Base-by-base conservation (phyloP, 2,797 vertebrate species). In the Aratinga solstitialis region DNA sequence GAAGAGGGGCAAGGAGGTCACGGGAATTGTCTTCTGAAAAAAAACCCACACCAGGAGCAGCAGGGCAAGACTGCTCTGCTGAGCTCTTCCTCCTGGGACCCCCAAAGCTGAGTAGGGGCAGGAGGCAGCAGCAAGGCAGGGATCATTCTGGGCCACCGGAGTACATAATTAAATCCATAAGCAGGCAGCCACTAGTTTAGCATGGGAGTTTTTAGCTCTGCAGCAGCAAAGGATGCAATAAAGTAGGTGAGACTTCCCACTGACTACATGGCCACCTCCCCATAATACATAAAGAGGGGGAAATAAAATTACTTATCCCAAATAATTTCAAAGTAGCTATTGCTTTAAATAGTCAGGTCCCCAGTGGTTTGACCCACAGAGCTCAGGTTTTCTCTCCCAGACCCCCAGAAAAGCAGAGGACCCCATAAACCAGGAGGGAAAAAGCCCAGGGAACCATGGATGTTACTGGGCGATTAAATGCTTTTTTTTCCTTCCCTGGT, bases 41-140 rank as follows among this genome's bases (percentile, higher is more conserved):
- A 27, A 20, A 27, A 47, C 24, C 13, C n/a, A 50, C 51, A 38
- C 16, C 3, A 5, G 43, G 83, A 78, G 54, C 54, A 65, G 26
- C 26, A 4, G 1, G 4, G 45, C 1, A 11, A 71, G n/a, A 30
- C 43, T 69, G 48, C 24, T 34, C 43, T 2, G 2, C 22, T 3
- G 4, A 30, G 34, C 8, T 50, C 47, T 73, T 78, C 32, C 53
- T 42, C 34, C 45, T 5, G 7, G 51, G 66, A 59, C 40, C 27
- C 56, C 26, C 68, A 48, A 10, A 27, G 54, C 62, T 22, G 34
- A 67, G 38, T 40, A 50, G 4, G 42, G 63, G 77, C 54, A 48
- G 53, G 53, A 81, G 68, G 3, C 47, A 30, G 62, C 71, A 47
- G 40, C 34, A 30, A 54, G 48, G 65, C 23, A 11, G 27, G 54